A percentile compares a stretch with the other conserved stretches of the same genome.
Conservation (phyloP, 2,797 vertebrate species). For the Antennarius maculatus region DNA sequence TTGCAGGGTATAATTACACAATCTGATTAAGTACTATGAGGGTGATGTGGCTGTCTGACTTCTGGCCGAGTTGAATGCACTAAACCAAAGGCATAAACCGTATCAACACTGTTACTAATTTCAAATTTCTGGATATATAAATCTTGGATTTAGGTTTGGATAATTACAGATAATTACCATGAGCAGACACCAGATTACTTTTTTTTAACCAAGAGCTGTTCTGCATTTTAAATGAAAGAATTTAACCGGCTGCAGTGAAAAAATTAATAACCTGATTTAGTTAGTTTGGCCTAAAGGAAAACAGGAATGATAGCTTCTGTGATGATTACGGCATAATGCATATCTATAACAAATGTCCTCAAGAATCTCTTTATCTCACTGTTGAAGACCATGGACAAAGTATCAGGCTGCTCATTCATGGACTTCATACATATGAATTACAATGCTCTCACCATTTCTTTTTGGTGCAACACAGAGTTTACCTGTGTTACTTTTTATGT, state of each 20-base stretch:
- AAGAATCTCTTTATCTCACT: slow-evolving; percentile 67
- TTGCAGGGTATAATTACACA: slow-evolving; percentile 84
- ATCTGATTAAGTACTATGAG: slow-evolving; percentile 83
- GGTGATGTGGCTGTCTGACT: slow-evolving; percentile 75
- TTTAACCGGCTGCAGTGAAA: slow-evolving; percentile 42
- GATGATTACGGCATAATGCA: slow-evolving; percentile 60
- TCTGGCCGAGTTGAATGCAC: slow-evolving; percentile 61
- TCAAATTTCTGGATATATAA: slow-evolving; percentile 12
- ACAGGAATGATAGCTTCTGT: slow-evolving; percentile 48
- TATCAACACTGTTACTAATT: slow-evolving; percentile 29
- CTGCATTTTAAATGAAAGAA: slow-evolving; percentile 48
- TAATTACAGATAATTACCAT: slow-evolving; percentile 10
- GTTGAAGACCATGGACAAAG: slow-evolving; percentile 53
- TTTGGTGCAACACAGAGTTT: slow-evolving; percentile 34
- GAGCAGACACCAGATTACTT: slow-evolving; percentile 26
- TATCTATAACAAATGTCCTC: slow-evolving; percentile 66
- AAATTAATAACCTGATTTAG: slow-evolving; percentile 53
- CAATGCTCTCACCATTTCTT: slow-evolving; percentile 32
- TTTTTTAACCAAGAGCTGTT: slow-evolving; percentile 11
- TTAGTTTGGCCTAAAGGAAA: slow-evolving; percentile 57
- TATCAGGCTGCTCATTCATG: slow-evolving; percentile 45
- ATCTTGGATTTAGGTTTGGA: no score
- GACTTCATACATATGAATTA: slow-evolving; percentile 56
- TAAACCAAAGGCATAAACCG: slow-evolving; percentile 44
- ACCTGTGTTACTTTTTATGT: slow-evolving; percentile 67